phyloP scores from a whole-genome alignment of 2,888 invertebrate genomes.

The Machimus atricapillus region DNA sequence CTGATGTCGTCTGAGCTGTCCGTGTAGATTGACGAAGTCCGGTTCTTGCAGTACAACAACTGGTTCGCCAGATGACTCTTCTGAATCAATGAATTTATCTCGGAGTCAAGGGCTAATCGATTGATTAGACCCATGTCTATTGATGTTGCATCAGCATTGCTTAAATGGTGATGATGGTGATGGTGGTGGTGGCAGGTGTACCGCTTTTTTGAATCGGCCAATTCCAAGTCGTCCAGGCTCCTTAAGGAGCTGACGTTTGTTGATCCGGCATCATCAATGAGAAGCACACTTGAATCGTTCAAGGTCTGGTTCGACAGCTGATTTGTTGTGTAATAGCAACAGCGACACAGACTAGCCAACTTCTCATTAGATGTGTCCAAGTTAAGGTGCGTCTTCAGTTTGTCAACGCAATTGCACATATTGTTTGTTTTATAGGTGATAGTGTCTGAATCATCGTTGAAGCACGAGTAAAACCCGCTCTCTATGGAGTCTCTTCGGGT shows the following conservation, averaged over 20 bases:
- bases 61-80: slow-evolving; percentile 65
- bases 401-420: slow-evolving; percentile 55
- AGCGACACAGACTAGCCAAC: slow-evolving; percentile 59
- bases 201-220: slow-evolving; percentile 57
- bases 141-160: slow-evolving; percentile 61
- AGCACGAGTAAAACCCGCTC: slow-evolving; percentile 88
- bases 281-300: slow-evolving; percentile 64
- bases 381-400: slow-evolving; percentile 57
- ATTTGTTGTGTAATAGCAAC: slow-evolving; percentile 48
- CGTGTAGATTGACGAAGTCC: slow-evolving; percentile 83
- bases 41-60: slow-evolving; percentile 68
- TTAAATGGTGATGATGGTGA: slow-evolving; percentile 56
- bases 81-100: slow-evolving; percentile 62
- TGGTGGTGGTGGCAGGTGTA: slow-evolving; percentile 41
- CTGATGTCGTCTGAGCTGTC: slow-evolving; percentile 88
- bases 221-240: slow-evolving; percentile 68
- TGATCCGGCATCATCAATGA: slow-evolving; percentile 67
- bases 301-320: slow-evolving; percentile 52
- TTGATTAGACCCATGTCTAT: slow-evolving; percentile 64
- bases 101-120: slow-evolving; percentile 63
- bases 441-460: slow-evolving; percentile 79
- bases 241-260: slow-evolving; percentile 67
- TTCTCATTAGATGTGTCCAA: slow-evolving; percentile 57
- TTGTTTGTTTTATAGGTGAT: slow-evolving; percentile 59
- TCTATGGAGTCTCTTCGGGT: slow-evolving; percentile 84